Evolutionary conservation across 1,140 invertebrate genomes (phyloP).

Genomic region (Argopecten irradians): DNA sequence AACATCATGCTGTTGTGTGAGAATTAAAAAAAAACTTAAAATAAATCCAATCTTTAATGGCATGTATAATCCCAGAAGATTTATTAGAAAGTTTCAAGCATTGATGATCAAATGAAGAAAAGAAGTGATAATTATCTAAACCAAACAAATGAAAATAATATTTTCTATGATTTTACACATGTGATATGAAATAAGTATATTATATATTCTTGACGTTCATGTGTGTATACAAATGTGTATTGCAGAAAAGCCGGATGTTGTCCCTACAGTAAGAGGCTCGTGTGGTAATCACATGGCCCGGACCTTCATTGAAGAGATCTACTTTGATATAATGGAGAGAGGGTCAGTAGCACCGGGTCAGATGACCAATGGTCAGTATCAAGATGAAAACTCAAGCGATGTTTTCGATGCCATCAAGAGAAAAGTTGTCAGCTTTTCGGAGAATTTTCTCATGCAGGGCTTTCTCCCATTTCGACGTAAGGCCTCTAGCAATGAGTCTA

Average conservation of each 20-base stretch:
- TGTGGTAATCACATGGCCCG: constrained; percentile 48
- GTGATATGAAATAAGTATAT: background rate
- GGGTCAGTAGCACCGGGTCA: constrained; percentile 52
- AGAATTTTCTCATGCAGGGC: constrained; percentile 61
- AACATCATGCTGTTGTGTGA: no score
- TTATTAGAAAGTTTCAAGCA: no score
- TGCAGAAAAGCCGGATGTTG: constrained; percentile 30
- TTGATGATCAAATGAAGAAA: no score
- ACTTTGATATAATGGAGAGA: constrained; percentile 44
- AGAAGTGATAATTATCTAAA: no score
- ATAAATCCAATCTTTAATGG: no score
- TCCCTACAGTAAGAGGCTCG: constrained; percentile 29
- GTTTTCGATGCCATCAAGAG: constrained; percentile 63
- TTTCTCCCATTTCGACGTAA: constrained; percentile 58
- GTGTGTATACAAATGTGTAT: background rate
- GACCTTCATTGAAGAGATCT: constrained; percentile 50
- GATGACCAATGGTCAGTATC: constrained; percentile 42
- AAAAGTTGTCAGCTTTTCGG: constrained; percentile 54
- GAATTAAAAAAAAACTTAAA: no score
- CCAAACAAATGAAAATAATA: no score
- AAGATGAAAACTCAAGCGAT: constrained; percentile 51
- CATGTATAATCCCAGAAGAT: no score
- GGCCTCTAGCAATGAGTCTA: constrained; percentile 43
- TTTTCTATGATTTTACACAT: background rate
- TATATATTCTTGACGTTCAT: background rate